Evolutionary conservation across 2,888 invertebrate genomes (phyloP).

Genomic region (Heliconius hortense): DNA sequence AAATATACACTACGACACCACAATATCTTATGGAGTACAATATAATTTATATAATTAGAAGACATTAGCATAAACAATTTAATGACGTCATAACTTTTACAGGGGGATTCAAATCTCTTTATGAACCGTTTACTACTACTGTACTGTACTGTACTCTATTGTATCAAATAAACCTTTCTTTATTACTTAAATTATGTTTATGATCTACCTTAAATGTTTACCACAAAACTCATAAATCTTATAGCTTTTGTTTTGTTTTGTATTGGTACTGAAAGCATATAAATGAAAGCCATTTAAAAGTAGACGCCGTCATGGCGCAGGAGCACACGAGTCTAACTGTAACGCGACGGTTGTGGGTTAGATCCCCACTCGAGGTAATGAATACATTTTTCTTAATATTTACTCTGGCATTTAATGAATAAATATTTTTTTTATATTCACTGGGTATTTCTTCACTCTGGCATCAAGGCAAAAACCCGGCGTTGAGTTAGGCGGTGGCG

Average conservation of each 20-base stretch:
- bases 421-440: too few relatives aligned
- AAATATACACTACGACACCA: not conserved
- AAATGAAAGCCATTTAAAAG: too few relatives aligned
- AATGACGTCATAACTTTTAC: constrained; percentile 9
- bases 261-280: too few relatives aligned
- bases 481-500: too few relatives aligned
- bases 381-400: too few relatives aligned
- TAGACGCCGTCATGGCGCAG: too few relatives aligned
- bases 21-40: not conserved
- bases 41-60: constrained; percentile 7
- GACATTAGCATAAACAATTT: constrained; percentile 6
- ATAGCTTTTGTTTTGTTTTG: not conserved
- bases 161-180: not conserved
- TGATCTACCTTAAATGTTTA: not conserved
- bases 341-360: too few relatives aligned
- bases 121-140: constrained; percentile 14
- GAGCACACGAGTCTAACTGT: too few relatives aligned
- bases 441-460: too few relatives aligned
- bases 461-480: too few relatives aligned
- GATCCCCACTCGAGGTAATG: too few relatives aligned
- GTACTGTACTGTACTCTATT: not conserved
- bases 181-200: constrained; percentile 1
- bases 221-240: not conserved
- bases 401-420: too few relatives aligned
- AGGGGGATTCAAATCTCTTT: constrained; percentile 3